These are phyloP conservation scores for Helicolenus hilgendorfi DNA, from an alignment of 2,797 vertebrate genomes.

Conservation along the genomic window DNA sequence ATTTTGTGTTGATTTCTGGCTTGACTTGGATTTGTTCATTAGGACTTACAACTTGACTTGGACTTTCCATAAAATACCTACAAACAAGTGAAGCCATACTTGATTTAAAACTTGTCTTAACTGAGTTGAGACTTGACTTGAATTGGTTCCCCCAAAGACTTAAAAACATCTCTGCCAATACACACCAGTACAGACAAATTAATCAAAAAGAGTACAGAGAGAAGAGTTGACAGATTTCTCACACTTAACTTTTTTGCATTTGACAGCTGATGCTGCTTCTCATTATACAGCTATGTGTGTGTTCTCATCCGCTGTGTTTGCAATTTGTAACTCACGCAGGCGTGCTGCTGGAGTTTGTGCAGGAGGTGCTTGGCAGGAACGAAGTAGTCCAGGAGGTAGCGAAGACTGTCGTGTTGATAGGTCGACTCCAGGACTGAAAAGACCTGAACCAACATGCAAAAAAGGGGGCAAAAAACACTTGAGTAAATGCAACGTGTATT, in stretches of 20 bases:
- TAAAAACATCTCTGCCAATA: not conserved
- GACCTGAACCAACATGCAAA: constrained; percentile 75
- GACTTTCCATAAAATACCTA: not conserved
- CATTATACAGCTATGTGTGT: constrained; percentile 58
- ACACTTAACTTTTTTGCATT: not conserved
- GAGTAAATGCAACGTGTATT: not conserved
- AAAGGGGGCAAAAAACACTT: not conserved
- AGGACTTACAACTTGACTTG: not conserved
- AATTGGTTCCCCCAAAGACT: not conserved
- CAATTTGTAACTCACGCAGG: constrained; percentile 86
- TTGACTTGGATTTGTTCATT: not conserved
- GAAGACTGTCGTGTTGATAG: constrained; percentile 92
- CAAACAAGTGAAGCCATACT: not conserved
- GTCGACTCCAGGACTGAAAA: constrained; percentile 92
- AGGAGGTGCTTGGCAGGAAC: constrained; percentile 92
- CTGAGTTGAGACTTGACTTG: not conserved
- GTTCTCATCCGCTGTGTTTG: constrained; percentile 35
- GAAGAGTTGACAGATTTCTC: constrained; percentile 18
- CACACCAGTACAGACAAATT: not conserved
- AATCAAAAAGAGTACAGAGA: not conserved
- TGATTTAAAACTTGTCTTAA: not conserved
- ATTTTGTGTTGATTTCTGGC: too few relatives aligned
- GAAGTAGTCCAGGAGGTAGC: constrained; percentile 92
- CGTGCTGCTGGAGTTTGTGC: constrained; percentile 91
- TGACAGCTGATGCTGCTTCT: constrained; percentile 47